Percentiles rank a stretch among this genome's conserved stretches.
phyloP scores from a whole-genome alignment of 2,888 invertebrate genomes.

The Buathra laborator region DNA sequence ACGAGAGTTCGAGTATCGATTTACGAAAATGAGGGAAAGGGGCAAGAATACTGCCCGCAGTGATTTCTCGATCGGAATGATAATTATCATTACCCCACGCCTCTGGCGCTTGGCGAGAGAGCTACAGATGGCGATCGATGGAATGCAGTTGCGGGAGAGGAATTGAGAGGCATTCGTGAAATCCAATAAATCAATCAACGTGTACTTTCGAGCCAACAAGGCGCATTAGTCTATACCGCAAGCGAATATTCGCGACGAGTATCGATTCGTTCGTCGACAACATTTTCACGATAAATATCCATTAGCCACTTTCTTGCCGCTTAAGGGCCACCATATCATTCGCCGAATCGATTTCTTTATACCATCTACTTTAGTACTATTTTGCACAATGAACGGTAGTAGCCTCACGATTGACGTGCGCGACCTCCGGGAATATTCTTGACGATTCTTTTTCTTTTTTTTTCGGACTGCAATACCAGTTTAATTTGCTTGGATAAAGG shows the following conservation, averaged over 20 bases:
- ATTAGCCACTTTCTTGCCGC: slow-evolving; percentile 21
- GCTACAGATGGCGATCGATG: slow-evolving; percentile 1
- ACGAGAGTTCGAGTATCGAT: neutral
- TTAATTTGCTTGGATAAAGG: neutral
- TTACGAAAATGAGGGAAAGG: neutral
- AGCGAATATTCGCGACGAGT: neutral
- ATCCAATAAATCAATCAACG: slow-evolving; percentile 50
- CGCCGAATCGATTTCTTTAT: slow-evolving; percentile 13
- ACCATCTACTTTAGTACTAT: slow-evolving; percentile 19
- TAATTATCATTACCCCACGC: slow-evolving; percentile 7
- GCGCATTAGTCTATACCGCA: slow-evolving; percentile 2
- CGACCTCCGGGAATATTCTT: neutral
- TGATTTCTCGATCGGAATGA: slow-evolving; percentile 36
- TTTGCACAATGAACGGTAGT: slow-evolving; percentile 13
- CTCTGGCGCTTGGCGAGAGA: neutral
- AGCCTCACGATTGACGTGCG: neutral
- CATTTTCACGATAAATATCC: slow-evolving; percentile 35
- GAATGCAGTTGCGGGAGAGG: slow-evolving; percentile 8
- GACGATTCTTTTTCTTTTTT: neutral
- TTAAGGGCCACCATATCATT: slow-evolving; percentile 34
- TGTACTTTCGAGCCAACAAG: slow-evolving; percentile 11
- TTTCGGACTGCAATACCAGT: neutral
- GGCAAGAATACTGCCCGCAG: neutral
- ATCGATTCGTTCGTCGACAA: slow-evolving; percentile 16
- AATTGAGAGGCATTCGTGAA: slow-evolving; percentile 26